These are phyloP conservation scores for Proterorhinus semilunaris DNA, from an alignment of 2,113 vertebrate species.

Conservation along the genomic window DNA sequence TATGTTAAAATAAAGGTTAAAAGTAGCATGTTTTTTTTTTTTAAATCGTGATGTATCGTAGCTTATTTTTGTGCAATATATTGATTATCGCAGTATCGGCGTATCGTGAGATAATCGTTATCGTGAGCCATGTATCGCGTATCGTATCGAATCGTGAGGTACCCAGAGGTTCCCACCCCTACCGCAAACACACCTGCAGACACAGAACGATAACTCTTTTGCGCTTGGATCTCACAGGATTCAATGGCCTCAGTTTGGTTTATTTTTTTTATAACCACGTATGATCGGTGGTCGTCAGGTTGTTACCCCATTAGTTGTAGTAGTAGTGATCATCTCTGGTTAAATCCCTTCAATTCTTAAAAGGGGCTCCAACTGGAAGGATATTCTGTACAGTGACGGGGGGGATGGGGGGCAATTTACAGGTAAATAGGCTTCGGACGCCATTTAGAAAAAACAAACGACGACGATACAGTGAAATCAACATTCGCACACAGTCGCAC, in stretches of 20 bases:
- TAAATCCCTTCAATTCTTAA: conserved; percentile 43
- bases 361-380: conserved; percentile 51
- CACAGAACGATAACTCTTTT: neutral
- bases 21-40: too few relatives aligned
- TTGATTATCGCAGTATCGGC: too few relatives aligned
- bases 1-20: too few relatives aligned
- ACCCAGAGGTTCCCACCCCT: too few relatives aligned
- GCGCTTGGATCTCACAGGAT: neutral
- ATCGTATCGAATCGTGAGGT: too few relatives aligned
- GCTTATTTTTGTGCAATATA: too few relatives aligned
- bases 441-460: conserved; percentile 57
- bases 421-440: conserved; percentile 41
- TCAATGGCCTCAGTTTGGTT: conserved; percentile 17
- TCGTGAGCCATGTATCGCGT: too few relatives aligned
- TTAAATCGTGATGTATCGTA: too few relatives aligned
- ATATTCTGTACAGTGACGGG: conserved; percentile 44
- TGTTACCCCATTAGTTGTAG: conserved; percentile 16
- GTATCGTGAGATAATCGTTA: too few relatives aligned
- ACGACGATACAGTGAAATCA: conserved; percentile 54
- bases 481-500: conserved; percentile 61
- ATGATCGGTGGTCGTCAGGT: conserved; percentile 56
- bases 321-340: conserved; percentile 46
- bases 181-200: neutral
- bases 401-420: conserved; percentile 26
- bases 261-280: conserved; percentile 55